Evolutionary conservation across 2,113 vertebrate species (phyloP).

Genomic region (Platichthys stellatus): DNA sequence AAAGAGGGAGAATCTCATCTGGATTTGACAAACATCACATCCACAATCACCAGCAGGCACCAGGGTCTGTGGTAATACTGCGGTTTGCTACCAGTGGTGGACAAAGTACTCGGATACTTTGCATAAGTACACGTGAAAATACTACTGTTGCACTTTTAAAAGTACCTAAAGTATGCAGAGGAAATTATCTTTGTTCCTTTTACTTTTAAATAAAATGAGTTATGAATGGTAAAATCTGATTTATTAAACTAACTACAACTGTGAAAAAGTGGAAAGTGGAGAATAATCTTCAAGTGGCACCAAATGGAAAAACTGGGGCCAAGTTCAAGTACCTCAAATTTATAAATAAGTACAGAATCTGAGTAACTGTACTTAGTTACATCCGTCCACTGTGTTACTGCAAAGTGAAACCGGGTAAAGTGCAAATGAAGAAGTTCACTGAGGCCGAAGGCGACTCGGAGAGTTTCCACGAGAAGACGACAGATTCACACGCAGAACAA

Average conservation of each 20-base stretch:
- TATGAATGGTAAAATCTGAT: not conserved
- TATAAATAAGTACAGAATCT: not conserved
- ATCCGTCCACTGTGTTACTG: constrained; percentile 20
- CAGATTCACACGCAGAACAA: not conserved
- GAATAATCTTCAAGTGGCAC: constrained; percentile 3
- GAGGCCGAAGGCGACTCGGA: not conserved
- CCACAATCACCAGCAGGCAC: not conserved
- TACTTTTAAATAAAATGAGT: not conserved
- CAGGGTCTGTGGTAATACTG: not conserved
- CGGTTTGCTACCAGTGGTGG: not conserved
- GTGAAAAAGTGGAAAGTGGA: too few species aligned
- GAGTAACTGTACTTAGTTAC: constrained; percentile 3
- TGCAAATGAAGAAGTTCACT: constrained; percentile 36
- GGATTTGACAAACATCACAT: not conserved
- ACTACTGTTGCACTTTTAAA: not conserved
- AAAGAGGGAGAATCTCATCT: constrained; percentile 1
- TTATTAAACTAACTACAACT: too few species aligned
- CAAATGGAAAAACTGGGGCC: constrained; percentile 7
- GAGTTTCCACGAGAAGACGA: not conserved
- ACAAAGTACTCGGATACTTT: too few species aligned
- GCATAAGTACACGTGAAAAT: not conserved
- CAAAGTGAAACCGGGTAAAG: constrained; percentile 42
- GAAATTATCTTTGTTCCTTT: too few species aligned
- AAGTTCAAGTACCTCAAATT: constrained; percentile 3
- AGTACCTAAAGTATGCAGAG: not conserved